Percentiles rank a stretch among this genome's conserved stretches.
These are phyloP conservation scores for Melanerpes aurifrons DNA, from an alignment of 2,113 vertebrate genomes.

Conservation along the genomic window DNA sequence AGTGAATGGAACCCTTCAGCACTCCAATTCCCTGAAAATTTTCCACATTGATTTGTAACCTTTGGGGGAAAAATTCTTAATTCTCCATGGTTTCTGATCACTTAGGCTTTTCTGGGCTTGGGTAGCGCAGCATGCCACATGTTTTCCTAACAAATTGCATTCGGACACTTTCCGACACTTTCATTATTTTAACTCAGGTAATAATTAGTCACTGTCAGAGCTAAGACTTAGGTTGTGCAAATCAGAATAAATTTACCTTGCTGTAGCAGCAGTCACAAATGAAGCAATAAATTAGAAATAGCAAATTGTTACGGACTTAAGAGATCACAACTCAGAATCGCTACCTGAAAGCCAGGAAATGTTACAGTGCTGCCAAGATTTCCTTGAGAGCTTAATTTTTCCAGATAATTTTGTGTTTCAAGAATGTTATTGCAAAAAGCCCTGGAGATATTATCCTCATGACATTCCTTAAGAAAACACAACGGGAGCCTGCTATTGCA, in stretches of 20 bases:
- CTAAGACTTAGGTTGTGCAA: conserved; percentile 86
- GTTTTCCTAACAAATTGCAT: conserved; percentile 91
- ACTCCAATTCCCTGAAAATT: conserved; percentile 68
- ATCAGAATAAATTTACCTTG: conserved; percentile 91
- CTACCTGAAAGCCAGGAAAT: conserved; percentile 78
- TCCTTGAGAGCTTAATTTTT: conserved; percentile 79
- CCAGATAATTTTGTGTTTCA: conserved; percentile 46
- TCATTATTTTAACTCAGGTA: conserved; percentile 91
- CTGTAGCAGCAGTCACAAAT: conserved; percentile 86
- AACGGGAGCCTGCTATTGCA: neutral
- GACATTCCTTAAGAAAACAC: conserved; percentile 30
- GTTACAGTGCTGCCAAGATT: conserved; percentile 65
- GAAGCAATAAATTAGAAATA: conserved; percentile 91
- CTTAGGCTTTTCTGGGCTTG: conserved; percentile 79
- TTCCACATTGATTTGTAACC: conserved; percentile 81
- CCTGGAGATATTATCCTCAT: conserved; percentile 8
- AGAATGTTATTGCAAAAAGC: conserved; percentile 42
- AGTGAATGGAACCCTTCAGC: conserved; percentile 43
- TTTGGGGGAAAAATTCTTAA: conserved; percentile 78
- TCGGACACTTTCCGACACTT: conserved; percentile 89
- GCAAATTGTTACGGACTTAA: conserved; percentile 84
- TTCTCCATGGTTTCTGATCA: conserved; percentile 84
- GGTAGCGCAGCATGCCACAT: conserved; percentile 85
- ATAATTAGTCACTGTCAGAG: conserved; percentile 91
- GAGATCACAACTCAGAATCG: conserved; percentile 82